A percentile compares a stretch with the other conserved stretches of the same genome.
These are phyloP conservation scores for Lophochroa leadbeateri DNA, from an alignment of 2,113 vertebrate species.

Conservation along the genomic window DNA sequence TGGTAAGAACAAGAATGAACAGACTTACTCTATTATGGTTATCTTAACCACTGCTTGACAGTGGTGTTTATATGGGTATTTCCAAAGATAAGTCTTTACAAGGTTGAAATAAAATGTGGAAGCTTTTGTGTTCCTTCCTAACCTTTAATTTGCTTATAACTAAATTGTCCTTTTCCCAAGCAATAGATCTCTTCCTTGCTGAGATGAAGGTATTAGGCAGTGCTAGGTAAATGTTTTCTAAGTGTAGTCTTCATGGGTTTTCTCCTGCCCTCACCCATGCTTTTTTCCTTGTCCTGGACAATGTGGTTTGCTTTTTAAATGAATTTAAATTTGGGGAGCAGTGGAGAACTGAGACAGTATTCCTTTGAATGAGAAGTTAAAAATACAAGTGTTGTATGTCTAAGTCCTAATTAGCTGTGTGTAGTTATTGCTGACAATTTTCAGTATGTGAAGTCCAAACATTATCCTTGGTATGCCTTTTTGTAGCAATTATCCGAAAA, in stretches of 20 bases:
- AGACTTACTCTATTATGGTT: background rate
- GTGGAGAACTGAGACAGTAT: background rate
- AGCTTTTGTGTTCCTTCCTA: background rate
- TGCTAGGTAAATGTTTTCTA: background rate
- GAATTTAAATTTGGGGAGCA: background rate
- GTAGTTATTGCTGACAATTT: background rate
- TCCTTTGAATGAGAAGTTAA: background rate
- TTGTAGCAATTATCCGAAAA: background rate
- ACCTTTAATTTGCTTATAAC: background rate
- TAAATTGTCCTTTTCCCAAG: background rate
- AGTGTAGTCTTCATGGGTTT: background rate
- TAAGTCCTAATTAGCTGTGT: background rate
- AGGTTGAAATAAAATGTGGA: background rate
- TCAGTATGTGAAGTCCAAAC: background rate
- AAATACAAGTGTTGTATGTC: background rate
- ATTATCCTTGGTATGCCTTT: accelerated
- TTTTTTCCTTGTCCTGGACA: background rate
- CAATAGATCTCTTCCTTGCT: background rate
- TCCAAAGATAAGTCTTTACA: background rate
- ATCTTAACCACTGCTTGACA: background rate
- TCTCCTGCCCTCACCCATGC: accelerated
- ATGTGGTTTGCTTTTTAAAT: background rate
- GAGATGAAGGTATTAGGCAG: background rate
- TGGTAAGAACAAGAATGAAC: background rate
- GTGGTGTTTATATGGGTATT: background rate